These are phyloP conservation scores for Drosophila neotestacea DNA, from an alignment of 2,888 invertebrate species.

Conservation along the genomic window DNA sequence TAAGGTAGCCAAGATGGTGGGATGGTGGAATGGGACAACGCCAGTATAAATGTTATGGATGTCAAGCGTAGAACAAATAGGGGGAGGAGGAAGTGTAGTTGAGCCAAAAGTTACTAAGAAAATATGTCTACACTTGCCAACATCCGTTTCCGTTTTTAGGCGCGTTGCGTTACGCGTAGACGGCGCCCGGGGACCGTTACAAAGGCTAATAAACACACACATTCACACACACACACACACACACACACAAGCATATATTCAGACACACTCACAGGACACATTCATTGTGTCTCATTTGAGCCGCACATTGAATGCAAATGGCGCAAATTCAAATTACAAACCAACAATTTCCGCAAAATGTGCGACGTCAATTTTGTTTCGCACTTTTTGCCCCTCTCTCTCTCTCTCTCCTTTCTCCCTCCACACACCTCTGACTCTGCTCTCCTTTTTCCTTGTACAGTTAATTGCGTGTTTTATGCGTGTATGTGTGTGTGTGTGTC, in stretches of 20 bases:
- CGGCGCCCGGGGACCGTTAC: conserved; percentile 37
- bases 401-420: not conserved
- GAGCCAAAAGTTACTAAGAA: conserved; percentile 65
- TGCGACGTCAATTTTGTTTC: conserved; percentile 46
- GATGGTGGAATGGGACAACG: conserved; percentile 9
- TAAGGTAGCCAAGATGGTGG: not conserved
- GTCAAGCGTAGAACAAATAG: conserved; percentile 1
- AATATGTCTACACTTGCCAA: conserved; percentile 75
- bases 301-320: conserved; percentile 64
- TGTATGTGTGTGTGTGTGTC: conserved; percentile 4
- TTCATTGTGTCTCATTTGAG: conserved; percentile 66
- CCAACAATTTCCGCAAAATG: conserved; percentile 69
- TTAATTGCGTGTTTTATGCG: conserved; percentile 55
- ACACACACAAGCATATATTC: not conserved
- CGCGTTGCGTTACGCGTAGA: conserved; percentile 36
- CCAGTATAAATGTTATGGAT: conserved; percentile 51
- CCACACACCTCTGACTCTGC: not conserved
- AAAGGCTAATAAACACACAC: conserved; percentile 55
- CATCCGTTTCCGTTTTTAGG: conserved; percentile 70
- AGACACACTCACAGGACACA: conserved; percentile 46
- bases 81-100: not conserved
- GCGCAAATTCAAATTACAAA: conserved; percentile 69
- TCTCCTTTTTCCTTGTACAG: conserved; percentile 5
- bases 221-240: conserved; percentile 19
- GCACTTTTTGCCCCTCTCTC: conserved; percentile 19